Conservation (phyloP, 1,140 invertebrate genomes). For the Drusus annulatus region DNA sequence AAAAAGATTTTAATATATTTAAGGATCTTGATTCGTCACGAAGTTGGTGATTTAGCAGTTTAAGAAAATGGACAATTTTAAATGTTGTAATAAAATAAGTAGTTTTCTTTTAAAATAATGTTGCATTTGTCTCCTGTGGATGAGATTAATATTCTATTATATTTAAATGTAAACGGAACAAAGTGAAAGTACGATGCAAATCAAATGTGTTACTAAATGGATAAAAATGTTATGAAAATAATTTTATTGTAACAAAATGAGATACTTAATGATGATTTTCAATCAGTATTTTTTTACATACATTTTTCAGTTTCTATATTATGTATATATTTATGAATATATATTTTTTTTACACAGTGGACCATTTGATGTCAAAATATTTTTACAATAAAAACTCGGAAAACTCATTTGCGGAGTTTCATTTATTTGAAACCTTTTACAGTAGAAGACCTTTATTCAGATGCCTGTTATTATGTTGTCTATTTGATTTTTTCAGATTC, state of each 20-base stretch:
- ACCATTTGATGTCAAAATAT: slow-evolving; percentile 60
- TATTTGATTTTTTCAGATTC: no score
- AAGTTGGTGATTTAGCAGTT: slow-evolving; percentile 9
- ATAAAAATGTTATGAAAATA: slow-evolving; percentile 39
- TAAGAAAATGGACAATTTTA: slow-evolving; percentile 37
- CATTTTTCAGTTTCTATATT: slow-evolving; percentile 56
- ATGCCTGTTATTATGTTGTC: no score
- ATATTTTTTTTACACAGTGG: slow-evolving; percentile 60
- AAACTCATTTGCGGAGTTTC: slow-evolving; percentile 31
- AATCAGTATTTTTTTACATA: slow-evolving; percentile 60
- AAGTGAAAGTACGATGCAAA: slow-evolving; percentile 6
- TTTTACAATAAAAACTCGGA: slow-evolving; percentile 57
- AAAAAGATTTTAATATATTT: slow-evolving; percentile 31
- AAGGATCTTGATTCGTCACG: slow-evolving; percentile 25
- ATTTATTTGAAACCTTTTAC: slow-evolving; percentile 17
- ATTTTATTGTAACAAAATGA: slow-evolving; percentile 43
- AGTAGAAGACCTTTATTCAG: no score
- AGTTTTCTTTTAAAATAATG: slow-evolving; percentile 33
- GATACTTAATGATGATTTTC: slow-evolving; percentile 55
- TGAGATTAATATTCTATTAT: slow-evolving; percentile 47
- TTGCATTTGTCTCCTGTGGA: slow-evolving; percentile 24
- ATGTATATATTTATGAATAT: slow-evolving; percentile 59
- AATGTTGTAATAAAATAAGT: slow-evolving; percentile 21
- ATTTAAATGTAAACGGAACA: slow-evolving; percentile 34
- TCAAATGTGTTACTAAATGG: slow-evolving; percentile 24